These are phyloP conservation scores for Epsilonema sp. DNA, from an alignment of 2,888 invertebrate species.

Conservation along the genomic window DNA sequence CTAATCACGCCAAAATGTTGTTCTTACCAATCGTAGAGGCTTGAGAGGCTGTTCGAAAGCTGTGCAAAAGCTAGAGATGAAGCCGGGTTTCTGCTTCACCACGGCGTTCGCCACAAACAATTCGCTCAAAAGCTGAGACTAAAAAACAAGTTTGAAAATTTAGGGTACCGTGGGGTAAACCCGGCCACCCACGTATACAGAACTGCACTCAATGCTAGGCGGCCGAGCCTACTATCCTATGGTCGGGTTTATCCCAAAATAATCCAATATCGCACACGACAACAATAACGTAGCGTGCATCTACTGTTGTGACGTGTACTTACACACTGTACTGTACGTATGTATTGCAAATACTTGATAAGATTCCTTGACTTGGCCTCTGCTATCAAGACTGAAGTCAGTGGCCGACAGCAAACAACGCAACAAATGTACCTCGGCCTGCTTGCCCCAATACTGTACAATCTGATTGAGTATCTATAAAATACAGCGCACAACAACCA, in stretches of 20 bases:
- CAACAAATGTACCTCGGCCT: conserved; percentile 88
- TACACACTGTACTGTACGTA: conserved; percentile 3
- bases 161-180: too few species aligned
- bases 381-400: conserved; percentile 49
- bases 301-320: background rate
- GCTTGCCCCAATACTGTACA: conserved; percentile 72
- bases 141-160: too few species aligned
- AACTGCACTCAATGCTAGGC: too few species aligned
- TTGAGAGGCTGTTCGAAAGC: conserved; percentile 54
- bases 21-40: conserved; percentile 10
- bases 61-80: conserved; percentile 67
- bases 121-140: conserved; percentile 54
- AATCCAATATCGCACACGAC: too few species aligned
- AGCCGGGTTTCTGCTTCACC: conserved; percentile 48
- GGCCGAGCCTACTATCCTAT: too few species aligned
- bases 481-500: too few species aligned
- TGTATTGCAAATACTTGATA: conserved; percentile 32
- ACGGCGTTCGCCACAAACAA: conserved; percentile 53
- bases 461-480: conserved; percentile 41
- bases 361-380: conserved; percentile 34
- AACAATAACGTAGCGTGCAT: too few species aligned
- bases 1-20: too few species aligned
- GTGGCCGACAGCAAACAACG: conserved; percentile 76
- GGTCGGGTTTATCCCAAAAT: too few species aligned
- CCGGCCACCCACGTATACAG: too few species aligned